These are phyloP conservation scores for Latheticus oryzae DNA, from an alignment of 2,888 invertebrate genomes.

Conservation along the genomic window DNA sequence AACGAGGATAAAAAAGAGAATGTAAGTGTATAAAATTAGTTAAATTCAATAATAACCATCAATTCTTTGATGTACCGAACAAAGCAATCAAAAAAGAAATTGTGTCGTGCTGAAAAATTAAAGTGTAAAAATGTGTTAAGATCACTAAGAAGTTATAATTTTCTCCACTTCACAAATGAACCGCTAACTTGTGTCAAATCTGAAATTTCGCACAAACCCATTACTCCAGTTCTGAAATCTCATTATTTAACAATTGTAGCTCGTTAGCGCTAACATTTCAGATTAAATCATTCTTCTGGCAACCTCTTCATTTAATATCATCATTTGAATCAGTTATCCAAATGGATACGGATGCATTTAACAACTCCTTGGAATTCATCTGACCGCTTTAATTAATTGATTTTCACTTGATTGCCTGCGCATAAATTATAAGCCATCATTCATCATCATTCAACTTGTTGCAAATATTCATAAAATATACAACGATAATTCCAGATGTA, in stretches of 20 bases:
- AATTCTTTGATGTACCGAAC: no score
- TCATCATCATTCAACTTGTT: slow-evolving; percentile 11
- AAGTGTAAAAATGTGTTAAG: no score
- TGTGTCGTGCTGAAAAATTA: no score
- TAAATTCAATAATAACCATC: no score
- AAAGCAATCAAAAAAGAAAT: no score
- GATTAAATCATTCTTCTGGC: slow-evolving; percentile 10
- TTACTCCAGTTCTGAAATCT: background rate
- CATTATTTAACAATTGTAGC: background rate
- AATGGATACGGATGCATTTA: slow-evolving; percentile 9
- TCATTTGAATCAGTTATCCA: slow-evolving; percentile 1
- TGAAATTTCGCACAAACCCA: background rate
- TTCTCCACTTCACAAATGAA: no score
- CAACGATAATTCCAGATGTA: slow-evolving; percentile 49
- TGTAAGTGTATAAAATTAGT: no score
- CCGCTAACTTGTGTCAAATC: no score
- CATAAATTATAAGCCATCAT: slow-evolving; percentile 11
- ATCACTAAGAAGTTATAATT: no score
- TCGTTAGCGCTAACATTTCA: slow-evolving; percentile 1
- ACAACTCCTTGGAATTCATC: background rate
- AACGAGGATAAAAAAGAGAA: no score
- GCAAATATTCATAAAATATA: slow-evolving; percentile 9
- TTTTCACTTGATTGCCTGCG: slow-evolving; percentile 13
- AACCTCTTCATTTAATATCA: background rate
- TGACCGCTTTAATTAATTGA: slow-evolving; percentile 21